phyloP scores from a whole-genome alignment of 2,113 vertebrate species.

The Syngnathus floridae region DNA sequence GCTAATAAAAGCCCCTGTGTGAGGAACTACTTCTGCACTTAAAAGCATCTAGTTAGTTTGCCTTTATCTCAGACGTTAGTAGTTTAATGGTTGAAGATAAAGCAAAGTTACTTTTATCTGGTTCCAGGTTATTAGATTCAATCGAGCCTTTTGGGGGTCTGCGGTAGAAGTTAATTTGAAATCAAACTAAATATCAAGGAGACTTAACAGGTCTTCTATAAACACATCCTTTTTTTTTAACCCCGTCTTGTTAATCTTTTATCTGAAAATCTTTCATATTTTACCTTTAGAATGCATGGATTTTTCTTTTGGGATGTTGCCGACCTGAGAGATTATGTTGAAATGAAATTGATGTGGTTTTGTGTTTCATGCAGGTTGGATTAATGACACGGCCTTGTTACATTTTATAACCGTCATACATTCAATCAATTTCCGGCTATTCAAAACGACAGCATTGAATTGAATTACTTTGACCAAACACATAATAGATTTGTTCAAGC shows the following conservation, averaged over 20 bases:
- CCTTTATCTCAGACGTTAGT: too few relatives aligned
- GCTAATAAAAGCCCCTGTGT: background rate
- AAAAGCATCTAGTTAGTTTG: background rate
- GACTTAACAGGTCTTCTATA: background rate
- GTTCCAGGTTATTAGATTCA: too few relatives aligned
- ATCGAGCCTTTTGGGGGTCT: background rate
- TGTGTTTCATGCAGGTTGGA: slow-evolving; percentile 4
- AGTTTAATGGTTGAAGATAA: too few relatives aligned
- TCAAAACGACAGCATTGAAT: background rate
- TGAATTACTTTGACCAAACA: slow-evolving; percentile 12
- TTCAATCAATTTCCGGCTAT: background rate
- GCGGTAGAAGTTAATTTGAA: background rate
- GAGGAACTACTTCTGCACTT: too few relatives aligned
- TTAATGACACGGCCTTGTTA: background rate
- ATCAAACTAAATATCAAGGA: too few relatives aligned
- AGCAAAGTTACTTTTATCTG: too few relatives aligned
- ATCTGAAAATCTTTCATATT: too few relatives aligned
- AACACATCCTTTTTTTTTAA: too few relatives aligned
- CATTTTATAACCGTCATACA: background rate
- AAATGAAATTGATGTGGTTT: slow-evolving; percentile 12
- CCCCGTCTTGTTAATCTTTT: too few relatives aligned
- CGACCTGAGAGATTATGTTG: slow-evolving; percentile 1
- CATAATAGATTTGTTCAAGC: slow-evolving; percentile 3
- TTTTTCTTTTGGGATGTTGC: background rate
- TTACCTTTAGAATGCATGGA: too few relatives aligned